phyloP scores from a whole-genome alignment of 2,888 invertebrate genomes.

The Brenthis ino region DNA sequence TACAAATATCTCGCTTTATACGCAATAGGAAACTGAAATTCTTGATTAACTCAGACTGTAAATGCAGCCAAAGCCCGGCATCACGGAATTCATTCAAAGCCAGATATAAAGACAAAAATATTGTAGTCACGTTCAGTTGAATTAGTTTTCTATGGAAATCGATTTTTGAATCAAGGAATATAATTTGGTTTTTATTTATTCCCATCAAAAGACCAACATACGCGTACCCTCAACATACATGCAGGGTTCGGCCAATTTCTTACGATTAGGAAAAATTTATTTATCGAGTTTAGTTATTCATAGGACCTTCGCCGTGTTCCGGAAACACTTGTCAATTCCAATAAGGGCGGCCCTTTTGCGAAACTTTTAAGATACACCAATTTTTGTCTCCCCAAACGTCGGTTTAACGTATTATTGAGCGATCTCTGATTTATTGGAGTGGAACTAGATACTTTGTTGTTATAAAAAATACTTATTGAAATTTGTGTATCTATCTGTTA shows the following conservation, averaged over 20 bases:
- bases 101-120: too few relatives aligned
- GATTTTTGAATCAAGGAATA: too few relatives aligned
- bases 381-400: constrained; percentile 57
- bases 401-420: constrained; percentile 52
- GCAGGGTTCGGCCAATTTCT: constrained; percentile 22
- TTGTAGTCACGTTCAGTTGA: too few relatives aligned
- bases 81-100: too few relatives aligned
- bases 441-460: background rate
- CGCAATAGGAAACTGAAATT: too few relatives aligned
- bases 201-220: constrained; percentile 2
- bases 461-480: background rate
- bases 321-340: constrained; percentile 69
- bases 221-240: background rate
- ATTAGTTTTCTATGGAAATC: too few relatives aligned
- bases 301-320: constrained; percentile 52
- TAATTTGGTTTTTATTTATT: background rate
- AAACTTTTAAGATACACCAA: constrained; percentile 64
- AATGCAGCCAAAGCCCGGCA: too few relatives aligned
- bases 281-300: constrained; percentile 68
- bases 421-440: constrained; percentile 19
- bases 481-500: too few relatives aligned
- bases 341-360: constrained; percentile 57
- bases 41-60: too few relatives aligned
- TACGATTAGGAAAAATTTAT: constrained; percentile 50
- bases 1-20: too few relatives aligned